Evolutionary conservation across 1,140 invertebrate genomes (phyloP).

Genomic region (Galleria mellonella): DNA sequence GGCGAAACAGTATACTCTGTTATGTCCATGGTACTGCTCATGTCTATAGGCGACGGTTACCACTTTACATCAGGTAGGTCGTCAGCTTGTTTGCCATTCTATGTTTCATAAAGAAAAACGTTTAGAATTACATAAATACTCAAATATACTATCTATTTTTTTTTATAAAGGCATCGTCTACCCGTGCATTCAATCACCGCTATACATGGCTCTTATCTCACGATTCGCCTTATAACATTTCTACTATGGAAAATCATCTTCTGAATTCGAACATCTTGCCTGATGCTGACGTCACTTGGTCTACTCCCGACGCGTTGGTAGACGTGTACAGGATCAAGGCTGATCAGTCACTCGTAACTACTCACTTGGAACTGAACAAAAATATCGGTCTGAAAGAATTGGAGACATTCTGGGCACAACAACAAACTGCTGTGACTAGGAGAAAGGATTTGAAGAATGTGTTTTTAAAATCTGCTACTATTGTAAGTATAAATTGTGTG

Average conservation of each 20-base stretch:
- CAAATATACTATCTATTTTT: background rate
- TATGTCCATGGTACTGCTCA: no score
- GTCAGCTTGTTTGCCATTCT: no score
- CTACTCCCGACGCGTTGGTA: conserved; percentile 16
- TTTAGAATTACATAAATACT: no score
- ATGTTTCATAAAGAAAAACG: no score
- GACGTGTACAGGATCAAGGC: conserved; percentile 42
- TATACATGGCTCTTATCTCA: conserved; percentile 45
- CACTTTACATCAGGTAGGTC: no score
- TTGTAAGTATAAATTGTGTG: conserved; percentile 18
- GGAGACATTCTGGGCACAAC: conserved; percentile 13
- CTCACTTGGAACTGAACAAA: conserved; percentile 1
- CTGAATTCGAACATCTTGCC: conserved; percentile 24
- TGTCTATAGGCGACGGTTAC: no score
- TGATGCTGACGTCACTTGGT: conserved; percentile 39
- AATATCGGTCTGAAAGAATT: conserved; percentile 7
- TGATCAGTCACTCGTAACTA: conserved; percentile 19
- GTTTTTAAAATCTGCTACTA: conserved; percentile 28
- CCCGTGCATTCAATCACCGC: conserved; percentile 43
- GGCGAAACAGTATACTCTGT: no score
- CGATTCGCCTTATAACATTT: conserved; percentile 18
- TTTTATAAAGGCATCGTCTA: conserved; percentile 36
- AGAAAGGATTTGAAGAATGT: conserved; percentile 36
- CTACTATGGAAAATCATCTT: conserved; percentile 17
- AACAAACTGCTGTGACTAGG: conserved; percentile 29